Conservation (phyloP, 2,113 vertebrate genomes). For the Ailurus styani region DNA sequence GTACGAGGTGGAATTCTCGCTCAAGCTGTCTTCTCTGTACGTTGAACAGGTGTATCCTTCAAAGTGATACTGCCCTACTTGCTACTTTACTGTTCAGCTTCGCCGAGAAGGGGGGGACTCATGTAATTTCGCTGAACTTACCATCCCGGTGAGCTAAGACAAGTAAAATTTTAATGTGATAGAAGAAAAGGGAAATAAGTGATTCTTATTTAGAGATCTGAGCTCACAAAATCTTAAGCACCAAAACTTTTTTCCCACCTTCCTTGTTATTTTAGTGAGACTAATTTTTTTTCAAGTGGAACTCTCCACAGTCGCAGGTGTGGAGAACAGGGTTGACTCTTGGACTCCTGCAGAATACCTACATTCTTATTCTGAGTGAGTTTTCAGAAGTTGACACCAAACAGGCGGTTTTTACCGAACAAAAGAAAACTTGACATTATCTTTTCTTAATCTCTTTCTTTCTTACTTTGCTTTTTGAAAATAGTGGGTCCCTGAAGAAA, state of each 20-base stretch:
- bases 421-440: background rate
- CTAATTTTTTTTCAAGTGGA: background rate
- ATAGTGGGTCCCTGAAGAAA: background rate
- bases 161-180: background rate
- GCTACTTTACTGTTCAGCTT: background rate
- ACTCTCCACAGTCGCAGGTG: background rate
- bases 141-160: too few relatives aligned
- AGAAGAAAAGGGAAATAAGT: background rate
- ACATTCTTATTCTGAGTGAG: background rate
- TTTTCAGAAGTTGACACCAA: background rate
- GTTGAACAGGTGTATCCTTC: background rate
- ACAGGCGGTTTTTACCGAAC: background rate
- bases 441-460: background rate
- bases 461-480: background rate
- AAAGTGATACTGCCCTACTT: background rate
- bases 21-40: background rate
- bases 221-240: background rate
- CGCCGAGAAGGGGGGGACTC: too few relatives aligned
- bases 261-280: background rate
- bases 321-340: background rate
- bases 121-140: background rate
- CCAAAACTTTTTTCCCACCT: background rate
- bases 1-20: background rate
- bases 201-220: background rate
- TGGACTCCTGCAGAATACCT: background rate